Evolutionary conservation across 2,797 vertebrate genomes (phyloP).

Genomic region (Peromyscus eremicus): DNA sequence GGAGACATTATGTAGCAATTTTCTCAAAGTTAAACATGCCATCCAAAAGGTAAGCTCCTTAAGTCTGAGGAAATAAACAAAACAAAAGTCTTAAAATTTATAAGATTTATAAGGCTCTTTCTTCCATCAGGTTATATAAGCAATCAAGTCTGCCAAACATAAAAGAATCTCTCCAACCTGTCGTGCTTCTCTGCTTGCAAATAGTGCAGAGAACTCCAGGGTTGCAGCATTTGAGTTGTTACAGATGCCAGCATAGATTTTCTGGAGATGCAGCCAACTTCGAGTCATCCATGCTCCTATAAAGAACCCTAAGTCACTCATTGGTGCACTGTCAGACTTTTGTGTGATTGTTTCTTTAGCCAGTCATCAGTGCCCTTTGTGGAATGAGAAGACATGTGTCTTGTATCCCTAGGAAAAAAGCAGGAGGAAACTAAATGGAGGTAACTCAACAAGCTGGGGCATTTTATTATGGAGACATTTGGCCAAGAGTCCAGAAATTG

Average conservation of each 20-base stretch:
- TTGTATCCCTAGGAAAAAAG: no score
- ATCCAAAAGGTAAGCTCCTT: neutral
- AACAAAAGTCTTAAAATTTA: neutral
- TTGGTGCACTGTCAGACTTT: neutral
- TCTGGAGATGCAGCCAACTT: neutral
- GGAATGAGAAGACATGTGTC: no score
- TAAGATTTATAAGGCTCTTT: neutral
- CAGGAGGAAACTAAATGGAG: neutral
- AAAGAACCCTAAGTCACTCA: neutral
- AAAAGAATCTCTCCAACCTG: neutral
- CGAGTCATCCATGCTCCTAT: neutral
- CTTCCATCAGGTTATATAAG: neutral
- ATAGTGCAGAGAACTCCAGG: neutral
- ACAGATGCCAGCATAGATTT: neutral
- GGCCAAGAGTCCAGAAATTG: neutral
- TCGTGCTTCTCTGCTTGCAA: neutral
- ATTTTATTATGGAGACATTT: neutral
- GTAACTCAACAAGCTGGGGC: neutral
- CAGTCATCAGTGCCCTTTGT: no score
- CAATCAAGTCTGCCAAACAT: no score
- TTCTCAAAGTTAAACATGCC: neutral
- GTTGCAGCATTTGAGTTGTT: neutral
- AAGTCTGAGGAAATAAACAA: neutral
- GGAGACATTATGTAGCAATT: neutral
- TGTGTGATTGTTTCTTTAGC: neutral